Evolutionary conservation across 2,113 vertebrate species (phyloP).

Genomic region (Cinclus mexicanus): DNA sequence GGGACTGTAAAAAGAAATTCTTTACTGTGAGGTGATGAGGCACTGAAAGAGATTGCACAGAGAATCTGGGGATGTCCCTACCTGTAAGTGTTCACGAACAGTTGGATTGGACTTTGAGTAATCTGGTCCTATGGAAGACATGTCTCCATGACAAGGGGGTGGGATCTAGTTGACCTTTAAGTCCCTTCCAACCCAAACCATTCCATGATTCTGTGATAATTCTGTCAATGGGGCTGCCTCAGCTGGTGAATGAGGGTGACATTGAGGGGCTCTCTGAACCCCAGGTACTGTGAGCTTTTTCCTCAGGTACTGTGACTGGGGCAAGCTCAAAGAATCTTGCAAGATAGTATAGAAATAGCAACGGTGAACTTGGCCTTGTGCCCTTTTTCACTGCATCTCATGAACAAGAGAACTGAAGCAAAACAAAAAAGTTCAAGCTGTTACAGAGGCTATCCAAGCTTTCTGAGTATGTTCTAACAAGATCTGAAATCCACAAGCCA

Average conservation of each 20-base stretch:
- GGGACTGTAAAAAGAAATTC: neutral
- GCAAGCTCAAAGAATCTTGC: neutral
- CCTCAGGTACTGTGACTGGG: neutral
- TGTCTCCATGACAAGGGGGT: accelerated
- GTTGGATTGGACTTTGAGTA: neutral
- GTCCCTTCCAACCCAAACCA: neutral
- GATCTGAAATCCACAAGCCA: neutral
- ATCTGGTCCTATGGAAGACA: neutral
- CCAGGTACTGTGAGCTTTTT: neutral
- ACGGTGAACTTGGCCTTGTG: neutral
- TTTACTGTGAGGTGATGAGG: neutral
- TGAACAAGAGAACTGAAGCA: neutral
- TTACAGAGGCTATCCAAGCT: neutral
- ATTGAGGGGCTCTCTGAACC: neutral
- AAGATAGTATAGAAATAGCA: neutral
- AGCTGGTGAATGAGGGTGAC: neutral
- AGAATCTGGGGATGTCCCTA: neutral
- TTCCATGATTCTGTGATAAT: neutral
- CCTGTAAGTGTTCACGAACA: neutral
- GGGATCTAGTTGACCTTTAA: neutral
- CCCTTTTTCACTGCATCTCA: neutral
- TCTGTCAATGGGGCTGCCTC: neutral
- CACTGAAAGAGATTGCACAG: neutral
- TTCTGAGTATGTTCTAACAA: neutral
- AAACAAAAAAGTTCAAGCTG: neutral